Base-by-base conservation (phyloP, 30 jellyfish, hydroid and myxozoan genomes). In the Pelagia noctiluca region DNA sequence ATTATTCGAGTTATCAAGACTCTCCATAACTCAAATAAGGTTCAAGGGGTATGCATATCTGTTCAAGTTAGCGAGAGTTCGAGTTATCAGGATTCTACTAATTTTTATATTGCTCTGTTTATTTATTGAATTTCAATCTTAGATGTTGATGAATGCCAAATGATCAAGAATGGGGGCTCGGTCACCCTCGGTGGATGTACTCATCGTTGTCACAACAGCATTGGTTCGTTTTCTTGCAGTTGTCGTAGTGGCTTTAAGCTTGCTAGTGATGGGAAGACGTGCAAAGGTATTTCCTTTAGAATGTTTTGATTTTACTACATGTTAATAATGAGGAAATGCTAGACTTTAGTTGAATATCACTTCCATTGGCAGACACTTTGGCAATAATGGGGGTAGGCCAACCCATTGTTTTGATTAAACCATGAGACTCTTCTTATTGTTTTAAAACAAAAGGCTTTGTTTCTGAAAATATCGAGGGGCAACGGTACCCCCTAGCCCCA, bases 131-230 rank as follows among this genome's bases (percentile, higher is more conserved):
- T 24, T 21, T 32, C 5, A 23, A 4, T 60, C 53, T 21, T 25
- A 87, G 96, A 87, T 70, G 35, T 64, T 0, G 62, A 87, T 38
- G 96, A 87, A 54, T 87, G 96, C 67, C 72, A 21, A 23, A 76
- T 26, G 26, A 19, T 60, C 25, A 70, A 36, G n/a, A 60, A 71
- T 25, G 63, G n/a, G n/a, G n/a, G n/a, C n/a, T n/a, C n/a, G n/a
- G n/a, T 32, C 0, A 71, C 96, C 25, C 31, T 78, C 7, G 78
- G 92, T 1, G 88, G 82, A 38, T 88, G 96, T 71, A 63, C 86
- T 0, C 92, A 78, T 38, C 63, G 24, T 4, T 88, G 96, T 30
- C 82, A 69, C 76, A 88, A 88, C 57, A 60, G 61, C 31, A 33
- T 77, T 35, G 96, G 96, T 19, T 68, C 96, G 0, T 88, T 49